Conservation (phyloP, 2,888 invertebrate species). For the Pterobdella sp. region DNA sequence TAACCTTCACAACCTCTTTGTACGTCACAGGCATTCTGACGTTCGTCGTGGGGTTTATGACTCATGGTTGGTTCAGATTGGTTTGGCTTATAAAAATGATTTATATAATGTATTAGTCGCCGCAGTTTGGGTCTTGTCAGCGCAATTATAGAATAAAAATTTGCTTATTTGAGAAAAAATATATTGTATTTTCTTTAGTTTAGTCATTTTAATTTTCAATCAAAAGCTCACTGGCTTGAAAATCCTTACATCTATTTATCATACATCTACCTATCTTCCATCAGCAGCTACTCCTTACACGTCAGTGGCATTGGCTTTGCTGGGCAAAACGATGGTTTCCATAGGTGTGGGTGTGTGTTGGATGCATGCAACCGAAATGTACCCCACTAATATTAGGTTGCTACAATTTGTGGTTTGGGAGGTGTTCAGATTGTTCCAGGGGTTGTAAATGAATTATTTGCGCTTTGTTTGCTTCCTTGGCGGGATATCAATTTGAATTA, state of each 20-base stretch:
- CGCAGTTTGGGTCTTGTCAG: too few relatives aligned
- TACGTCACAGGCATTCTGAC: slow-evolving; percentile 33
- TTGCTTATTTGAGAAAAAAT: not conserved
- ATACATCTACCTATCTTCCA: not conserved
- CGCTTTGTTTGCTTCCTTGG: too few relatives aligned
- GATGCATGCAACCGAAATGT: slow-evolving; percentile 39
- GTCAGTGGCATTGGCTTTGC: slow-evolving; percentile 33
- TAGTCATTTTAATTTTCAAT: too few relatives aligned
- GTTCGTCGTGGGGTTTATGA: slow-evolving; percentile 30
- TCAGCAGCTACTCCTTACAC: slow-evolving; percentile 6
- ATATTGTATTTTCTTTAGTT: too few relatives aligned
- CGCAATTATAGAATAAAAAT: not conserved
- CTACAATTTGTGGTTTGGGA: not conserved
- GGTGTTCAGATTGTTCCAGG: not conserved
- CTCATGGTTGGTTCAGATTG: slow-evolving; percentile 29
- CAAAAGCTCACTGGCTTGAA: not conserved
- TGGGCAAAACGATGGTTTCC: slow-evolving; percentile 38
- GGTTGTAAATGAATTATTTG: too few relatives aligned
- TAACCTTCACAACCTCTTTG: slow-evolving; percentile 33
- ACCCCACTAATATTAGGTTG: slow-evolving; percentile 38
- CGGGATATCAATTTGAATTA: too few relatives aligned
- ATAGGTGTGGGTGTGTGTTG: slow-evolving; percentile 38
- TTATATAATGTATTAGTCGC: too few relatives aligned
- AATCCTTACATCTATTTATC: not conserved
- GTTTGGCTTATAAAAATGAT: not conserved